These are phyloP conservation scores for Micoletzkya japonica DNA, from an alignment of 2,888 invertebrate genomes.

Conservation along the genomic window DNA sequence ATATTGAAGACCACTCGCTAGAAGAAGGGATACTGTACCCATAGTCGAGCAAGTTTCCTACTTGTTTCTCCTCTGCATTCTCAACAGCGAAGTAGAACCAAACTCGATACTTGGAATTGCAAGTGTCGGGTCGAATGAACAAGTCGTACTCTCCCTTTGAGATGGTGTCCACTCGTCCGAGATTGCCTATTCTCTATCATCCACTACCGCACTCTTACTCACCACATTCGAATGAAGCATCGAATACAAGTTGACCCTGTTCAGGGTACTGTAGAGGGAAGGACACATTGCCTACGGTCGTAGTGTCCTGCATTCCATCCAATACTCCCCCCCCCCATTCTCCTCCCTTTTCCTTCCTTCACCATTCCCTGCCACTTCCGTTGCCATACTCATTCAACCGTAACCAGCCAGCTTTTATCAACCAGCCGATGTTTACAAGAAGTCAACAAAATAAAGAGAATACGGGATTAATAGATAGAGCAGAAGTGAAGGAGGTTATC, in stretches of 20 bases:
- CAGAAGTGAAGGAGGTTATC: not conserved
- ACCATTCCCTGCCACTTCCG: constrained; percentile 3
- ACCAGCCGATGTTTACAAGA: not conserved
- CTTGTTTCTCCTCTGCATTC: constrained; percentile 48
- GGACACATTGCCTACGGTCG: constrained; percentile 67
- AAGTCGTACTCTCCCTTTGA: constrained; percentile 81
- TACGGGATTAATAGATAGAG: not conserved
- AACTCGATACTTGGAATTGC: constrained; percentile 85
- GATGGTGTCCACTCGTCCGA: constrained; percentile 51
- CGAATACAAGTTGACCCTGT: constrained; percentile 67
- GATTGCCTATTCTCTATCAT: constrained; percentile 41
- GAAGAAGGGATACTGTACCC: constrained; percentile 53
- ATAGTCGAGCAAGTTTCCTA: constrained; percentile 10
- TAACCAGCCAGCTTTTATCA: not conserved
- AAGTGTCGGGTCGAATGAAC: constrained; percentile 92
- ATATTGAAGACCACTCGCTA: constrained; percentile 93
- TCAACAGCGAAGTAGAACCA: constrained; percentile 93
- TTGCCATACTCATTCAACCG: constrained; percentile 20
- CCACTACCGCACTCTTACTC: constrained; percentile 29
- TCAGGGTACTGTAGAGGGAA: constrained; percentile 63
- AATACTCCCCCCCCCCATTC: not conserved
- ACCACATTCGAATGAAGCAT: constrained; percentile 69
- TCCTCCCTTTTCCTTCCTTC: not conserved
- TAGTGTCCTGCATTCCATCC: no score
- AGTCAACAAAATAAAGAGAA: not conserved